A percentile compares a stretch with the other conserved stretches of the same genome.
These are phyloP conservation scores for Tachina grossa DNA, from an alignment of 2,888 invertebrate genomes.

Conservation along the genomic window DNA sequence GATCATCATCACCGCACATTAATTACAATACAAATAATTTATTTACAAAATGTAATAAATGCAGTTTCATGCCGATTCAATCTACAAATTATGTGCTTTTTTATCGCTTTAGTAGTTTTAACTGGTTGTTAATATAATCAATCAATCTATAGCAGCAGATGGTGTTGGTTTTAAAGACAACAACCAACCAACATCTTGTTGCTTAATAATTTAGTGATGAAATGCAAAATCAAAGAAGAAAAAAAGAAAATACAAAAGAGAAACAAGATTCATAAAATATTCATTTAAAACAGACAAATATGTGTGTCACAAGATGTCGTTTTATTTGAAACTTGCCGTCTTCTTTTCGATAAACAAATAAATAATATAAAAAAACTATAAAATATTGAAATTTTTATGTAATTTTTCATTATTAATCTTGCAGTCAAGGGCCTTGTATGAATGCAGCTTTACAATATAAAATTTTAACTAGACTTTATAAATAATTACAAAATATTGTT, in stretches of 20 bases:
- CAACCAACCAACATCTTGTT: not conserved
- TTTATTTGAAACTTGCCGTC: not conserved
- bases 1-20: conserved; percentile 28
- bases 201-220: conserved; percentile 14
- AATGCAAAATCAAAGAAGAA: not conserved
- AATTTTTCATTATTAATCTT: not conserved
- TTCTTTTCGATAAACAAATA: not conserved
- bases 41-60: not conserved
- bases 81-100: conserved; percentile 21
- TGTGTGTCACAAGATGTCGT: not conserved
- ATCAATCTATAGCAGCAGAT: conserved; percentile 34
- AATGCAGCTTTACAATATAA: not conserved
- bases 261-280: conserved; percentile 15
- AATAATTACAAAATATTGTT: conserved; percentile 2
- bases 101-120: conserved; percentile 17
- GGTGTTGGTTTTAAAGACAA: not conserved
- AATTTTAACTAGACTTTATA: not conserved
- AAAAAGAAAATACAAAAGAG: no score
- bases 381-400: not conserved
- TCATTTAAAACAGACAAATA: not conserved
- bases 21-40: conserved; percentile 23
- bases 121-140: conserved; percentile 23
- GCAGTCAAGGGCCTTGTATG: not conserved
- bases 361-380: not conserved
- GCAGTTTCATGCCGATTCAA: not conserved